These are phyloP conservation scores for Pogonomyrmex barbatus DNA, from an alignment of 1,140 invertebrate species.

Conservation along the genomic window DNA sequence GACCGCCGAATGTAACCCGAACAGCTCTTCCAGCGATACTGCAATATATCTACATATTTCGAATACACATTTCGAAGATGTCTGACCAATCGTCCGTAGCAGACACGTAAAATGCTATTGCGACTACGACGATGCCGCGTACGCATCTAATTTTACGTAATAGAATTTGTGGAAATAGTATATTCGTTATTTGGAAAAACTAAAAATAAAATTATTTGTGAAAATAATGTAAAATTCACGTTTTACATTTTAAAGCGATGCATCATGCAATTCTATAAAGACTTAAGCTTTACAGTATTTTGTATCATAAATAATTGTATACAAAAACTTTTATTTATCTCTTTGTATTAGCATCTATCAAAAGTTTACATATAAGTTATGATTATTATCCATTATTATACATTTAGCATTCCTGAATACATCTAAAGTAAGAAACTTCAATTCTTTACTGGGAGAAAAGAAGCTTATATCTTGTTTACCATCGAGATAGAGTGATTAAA, in stretches of 20 bases:
- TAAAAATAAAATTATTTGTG: neutral
- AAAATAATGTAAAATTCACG: neutral
- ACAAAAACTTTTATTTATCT: neutral
- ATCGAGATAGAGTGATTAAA: constrained; percentile 38
- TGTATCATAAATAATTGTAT: constrained; percentile 2
- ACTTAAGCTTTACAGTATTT: neutral
- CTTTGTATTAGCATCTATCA: neutral
- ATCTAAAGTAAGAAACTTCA: neutral
- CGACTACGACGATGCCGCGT: neutral
- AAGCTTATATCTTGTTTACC: neutral
- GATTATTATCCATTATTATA: neutral
- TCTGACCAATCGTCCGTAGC: constrained; percentile 43
- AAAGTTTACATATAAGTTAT: neutral
- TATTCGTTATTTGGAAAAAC: neutral
- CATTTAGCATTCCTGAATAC: neutral
- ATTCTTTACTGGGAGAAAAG: neutral
- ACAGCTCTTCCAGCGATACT: constrained; percentile 2
- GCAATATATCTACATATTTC: neutral
- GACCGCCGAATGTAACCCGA: constrained; percentile 41
- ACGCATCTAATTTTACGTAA: constrained; percentile 13
- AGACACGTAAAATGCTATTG: constrained; percentile 6
- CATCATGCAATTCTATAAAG: neutral
- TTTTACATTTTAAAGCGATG: too few relatives aligned
- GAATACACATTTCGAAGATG: constrained; percentile 15
- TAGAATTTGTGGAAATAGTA: neutral